Percentiles rank a stretch among this genome's conserved stretches.
phyloP scores from a whole-genome alignment of 53 echinoderm and acorn worm genomes.

The Holothuria leucospilota region DNA sequence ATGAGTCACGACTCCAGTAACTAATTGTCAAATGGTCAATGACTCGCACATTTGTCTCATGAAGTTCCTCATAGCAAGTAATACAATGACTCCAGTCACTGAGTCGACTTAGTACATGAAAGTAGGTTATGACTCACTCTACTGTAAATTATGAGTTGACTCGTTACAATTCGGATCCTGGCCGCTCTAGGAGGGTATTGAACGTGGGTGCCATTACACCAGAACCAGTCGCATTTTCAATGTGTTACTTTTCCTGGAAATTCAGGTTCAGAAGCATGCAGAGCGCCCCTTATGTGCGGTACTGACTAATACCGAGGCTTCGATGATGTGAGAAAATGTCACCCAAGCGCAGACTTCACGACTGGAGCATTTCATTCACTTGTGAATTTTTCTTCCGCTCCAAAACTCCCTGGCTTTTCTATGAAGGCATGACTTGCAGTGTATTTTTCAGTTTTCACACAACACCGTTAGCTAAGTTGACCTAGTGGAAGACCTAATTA shows the following conservation, averaged over 20 bases:
- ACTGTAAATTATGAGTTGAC: too few relatives aligned
- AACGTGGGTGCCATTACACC: not conserved
- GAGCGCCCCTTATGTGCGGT: constrained; percentile 33
- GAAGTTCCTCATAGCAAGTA: too few relatives aligned
- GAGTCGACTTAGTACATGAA: too few relatives aligned
- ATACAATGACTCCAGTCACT: too few relatives aligned
- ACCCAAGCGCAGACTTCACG: constrained; percentile 54
- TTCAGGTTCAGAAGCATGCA: constrained; percentile 53
- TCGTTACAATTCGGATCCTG: too few relatives aligned
- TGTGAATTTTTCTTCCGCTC: constrained; percentile 45
- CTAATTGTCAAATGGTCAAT: too few relatives aligned
- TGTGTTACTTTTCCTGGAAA: not conserved
- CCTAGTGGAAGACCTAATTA: too few relatives aligned
- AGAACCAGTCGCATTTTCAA: not conserved
- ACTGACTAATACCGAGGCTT: constrained; percentile 36
- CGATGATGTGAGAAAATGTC: constrained; percentile 59
- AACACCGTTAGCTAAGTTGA: too few relatives aligned
- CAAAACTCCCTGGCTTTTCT: constrained; percentile 38
- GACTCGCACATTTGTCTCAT: too few relatives aligned
- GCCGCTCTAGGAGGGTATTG: too few relatives aligned
- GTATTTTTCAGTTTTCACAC: not conserved
- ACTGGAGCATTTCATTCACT: constrained; percentile 60
- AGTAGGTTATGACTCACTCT: too few relatives aligned
- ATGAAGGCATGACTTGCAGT: constrained; percentile 42
- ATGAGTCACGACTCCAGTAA: too few relatives aligned